These are phyloP conservation scores for Chlorodrepanis virens DNA, from an alignment of 2,113 vertebrate species.

Conservation along the genomic window DNA sequence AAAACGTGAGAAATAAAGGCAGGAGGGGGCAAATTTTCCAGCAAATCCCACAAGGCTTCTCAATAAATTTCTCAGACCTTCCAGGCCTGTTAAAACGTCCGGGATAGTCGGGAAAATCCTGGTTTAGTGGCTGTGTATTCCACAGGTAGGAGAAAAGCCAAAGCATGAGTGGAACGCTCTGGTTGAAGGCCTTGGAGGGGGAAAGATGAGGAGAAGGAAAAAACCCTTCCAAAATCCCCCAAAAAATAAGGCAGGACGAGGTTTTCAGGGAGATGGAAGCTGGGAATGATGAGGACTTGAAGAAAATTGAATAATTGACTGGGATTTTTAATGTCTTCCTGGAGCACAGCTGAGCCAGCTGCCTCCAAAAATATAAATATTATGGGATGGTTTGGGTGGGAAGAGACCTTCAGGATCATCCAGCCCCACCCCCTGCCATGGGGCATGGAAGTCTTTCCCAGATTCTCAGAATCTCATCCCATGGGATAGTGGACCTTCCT, in stretches of 20 bases:
- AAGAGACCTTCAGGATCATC: not conserved
- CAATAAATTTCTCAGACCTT: not conserved
- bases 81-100: accelerated
- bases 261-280: not conserved
- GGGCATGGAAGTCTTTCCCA: not conserved
- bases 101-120: not conserved
- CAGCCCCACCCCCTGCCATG: not conserved
- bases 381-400: not conserved
- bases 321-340: not conserved
- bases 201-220: not conserved
- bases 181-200: not conserved
- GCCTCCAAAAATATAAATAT: not conserved
- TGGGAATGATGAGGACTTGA: not conserved
- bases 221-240: not conserved
- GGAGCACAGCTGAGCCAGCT: not conserved
- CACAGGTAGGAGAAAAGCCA: not conserved
- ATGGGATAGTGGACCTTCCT: not conserved
- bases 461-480: not conserved
- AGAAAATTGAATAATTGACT: not conserved
- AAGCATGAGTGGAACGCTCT: accelerated
- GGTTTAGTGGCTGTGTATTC: accelerated
- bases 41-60: not conserved
- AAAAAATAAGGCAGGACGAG: not conserved
- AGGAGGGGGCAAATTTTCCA: not conserved
- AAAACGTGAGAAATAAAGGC: not conserved